Evolutionary conservation across 2,888 invertebrate species (phyloP).

Genomic region (Eupithecia tripunctaria): DNA sequence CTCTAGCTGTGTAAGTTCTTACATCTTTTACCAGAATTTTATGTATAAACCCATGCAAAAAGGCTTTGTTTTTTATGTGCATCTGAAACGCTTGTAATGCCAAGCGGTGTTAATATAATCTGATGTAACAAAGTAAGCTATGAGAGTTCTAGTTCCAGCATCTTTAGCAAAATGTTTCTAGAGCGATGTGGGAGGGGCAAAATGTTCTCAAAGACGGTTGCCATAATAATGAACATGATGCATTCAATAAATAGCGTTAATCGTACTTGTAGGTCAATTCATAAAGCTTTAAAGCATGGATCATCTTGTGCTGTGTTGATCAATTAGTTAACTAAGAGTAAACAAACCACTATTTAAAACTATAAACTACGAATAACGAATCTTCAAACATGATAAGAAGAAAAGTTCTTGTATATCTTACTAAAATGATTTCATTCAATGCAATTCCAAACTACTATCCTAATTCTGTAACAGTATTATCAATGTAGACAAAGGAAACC

Average conservation of each 20-base stretch:
- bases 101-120: constrained; percentile 30
- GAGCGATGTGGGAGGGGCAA: constrained; percentile 57
- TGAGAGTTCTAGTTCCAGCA: constrained; percentile 24
- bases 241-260: constrained; percentile 38
- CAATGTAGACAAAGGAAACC: constrained; percentile 83
- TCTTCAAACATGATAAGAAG: constrained; percentile 31
- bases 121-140: constrained; percentile 26
- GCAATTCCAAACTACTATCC: constrained; percentile 65
- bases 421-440: constrained; percentile 55
- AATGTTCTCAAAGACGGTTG: constrained; percentile 56
- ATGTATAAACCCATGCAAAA: not conserved
- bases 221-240: constrained; percentile 46
- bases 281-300: constrained; percentile 43
- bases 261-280: constrained; percentile 32
- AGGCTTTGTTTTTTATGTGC: not conserved
- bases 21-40: not conserved
- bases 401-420: constrained; percentile 30
- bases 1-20: constrained; percentile 7
- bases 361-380: constrained; percentile 37
- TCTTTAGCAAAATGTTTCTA: constrained; percentile 14
- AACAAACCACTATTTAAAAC: constrained; percentile 35
- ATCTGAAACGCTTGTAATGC: constrained; percentile 14
- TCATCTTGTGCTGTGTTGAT: constrained; percentile 31
- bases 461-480: constrained; percentile 65
- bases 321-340: constrained; percentile 30